Conservation (phyloP, 2,797 vertebrate genomes). For the Eulemur coronatus region DNA sequence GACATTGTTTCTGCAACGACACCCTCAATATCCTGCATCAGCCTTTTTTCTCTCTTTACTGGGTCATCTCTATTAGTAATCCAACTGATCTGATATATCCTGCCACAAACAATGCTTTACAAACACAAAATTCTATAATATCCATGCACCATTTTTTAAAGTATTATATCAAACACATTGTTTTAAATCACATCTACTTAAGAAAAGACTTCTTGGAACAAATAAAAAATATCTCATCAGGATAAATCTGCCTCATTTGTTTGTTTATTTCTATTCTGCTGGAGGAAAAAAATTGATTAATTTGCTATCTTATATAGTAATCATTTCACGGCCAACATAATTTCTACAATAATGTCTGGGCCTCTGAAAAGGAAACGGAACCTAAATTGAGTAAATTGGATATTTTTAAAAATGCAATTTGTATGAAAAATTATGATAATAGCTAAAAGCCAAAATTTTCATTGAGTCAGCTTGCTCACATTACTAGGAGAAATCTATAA, state of each 20-base stretch:
- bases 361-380: not conserved
- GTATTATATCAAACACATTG: not conserved
- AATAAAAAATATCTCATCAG: not conserved
- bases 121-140: not conserved
- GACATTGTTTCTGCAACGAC: not conserved
- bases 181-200: not conserved
- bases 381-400: not conserved
- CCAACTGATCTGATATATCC: not conserved
- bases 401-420: not conserved
- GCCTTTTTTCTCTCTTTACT: not conserved
- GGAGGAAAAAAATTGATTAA: not conserved
- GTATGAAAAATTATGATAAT: not conserved
- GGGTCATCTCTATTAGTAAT: not conserved
- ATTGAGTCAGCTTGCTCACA: not conserved
- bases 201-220: not conserved
- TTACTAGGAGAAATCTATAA: constrained; percentile 20
- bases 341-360: not conserved
- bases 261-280: not conserved
- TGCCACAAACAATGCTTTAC: not conserved
- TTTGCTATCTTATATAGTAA: not conserved
- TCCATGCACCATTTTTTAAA: not conserved
- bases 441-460: constrained; percentile 22
- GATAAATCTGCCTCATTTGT: not conserved
- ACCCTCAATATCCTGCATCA: not conserved
- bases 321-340: not conserved